phyloP scores from a whole-genome alignment of 2,797 vertebrate genomes.

The Myripristis murdjan region DNA sequence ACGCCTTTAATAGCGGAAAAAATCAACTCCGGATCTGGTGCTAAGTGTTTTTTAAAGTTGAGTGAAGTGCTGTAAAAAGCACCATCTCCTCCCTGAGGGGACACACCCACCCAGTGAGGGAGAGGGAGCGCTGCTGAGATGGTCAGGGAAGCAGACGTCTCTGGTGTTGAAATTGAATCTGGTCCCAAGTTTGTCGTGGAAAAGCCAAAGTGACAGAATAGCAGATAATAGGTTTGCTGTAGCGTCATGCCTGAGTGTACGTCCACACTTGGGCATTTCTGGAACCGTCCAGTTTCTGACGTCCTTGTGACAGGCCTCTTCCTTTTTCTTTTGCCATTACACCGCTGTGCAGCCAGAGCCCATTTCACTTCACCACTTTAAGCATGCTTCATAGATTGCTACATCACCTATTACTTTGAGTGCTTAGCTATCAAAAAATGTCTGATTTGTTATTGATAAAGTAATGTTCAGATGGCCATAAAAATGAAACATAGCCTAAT shows the following conservation, averaged over 20 bases:
- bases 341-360: constrained; percentile 71
- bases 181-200: constrained; percentile 85
- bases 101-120: constrained; percentile 76
- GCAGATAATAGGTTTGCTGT: constrained; percentile 90
- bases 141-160: constrained; percentile 79
- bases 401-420: constrained; percentile 77
- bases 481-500: constrained; percentile 79
- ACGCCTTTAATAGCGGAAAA: constrained; percentile 66
- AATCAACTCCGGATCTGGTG: constrained; percentile 72
- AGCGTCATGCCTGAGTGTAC: constrained; percentile 86
- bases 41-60: constrained; percentile 83
- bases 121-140: constrained; percentile 63
- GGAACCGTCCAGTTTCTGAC: constrained; percentile 84
- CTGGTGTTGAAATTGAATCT: constrained; percentile 87
- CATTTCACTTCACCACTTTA: constrained; percentile 69
- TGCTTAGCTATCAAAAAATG: constrained; percentile 82
- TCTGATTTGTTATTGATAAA: constrained; percentile 86
- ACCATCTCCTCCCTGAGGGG: constrained; percentile 70
- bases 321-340: constrained; percentile 76
- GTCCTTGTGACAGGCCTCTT: constrained; percentile 84
- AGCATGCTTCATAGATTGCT: constrained; percentile 73
- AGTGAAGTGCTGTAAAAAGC: constrained; percentile 83
- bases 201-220: constrained; percentile 88
- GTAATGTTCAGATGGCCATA: constrained; percentile 79
- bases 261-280: constrained; percentile 87